Evolutionary conservation across 2,888 invertebrate genomes (phyloP).

Genomic region (Acleris emargana): DNA sequence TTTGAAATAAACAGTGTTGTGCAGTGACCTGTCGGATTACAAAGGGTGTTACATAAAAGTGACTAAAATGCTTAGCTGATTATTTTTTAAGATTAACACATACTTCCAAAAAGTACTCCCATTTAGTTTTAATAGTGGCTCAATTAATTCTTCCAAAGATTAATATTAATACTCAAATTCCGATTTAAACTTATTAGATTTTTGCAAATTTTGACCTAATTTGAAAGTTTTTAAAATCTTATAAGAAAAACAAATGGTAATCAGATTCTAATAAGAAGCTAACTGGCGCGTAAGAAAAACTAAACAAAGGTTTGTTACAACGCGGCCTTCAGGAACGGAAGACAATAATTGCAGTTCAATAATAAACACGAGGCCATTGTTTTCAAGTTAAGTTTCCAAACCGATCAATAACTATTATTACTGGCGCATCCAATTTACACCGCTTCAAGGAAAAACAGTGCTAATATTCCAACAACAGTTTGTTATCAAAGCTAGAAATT

Average conservation of each 20-base stretch:
- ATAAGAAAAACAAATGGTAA: slow-evolving; percentile 4
- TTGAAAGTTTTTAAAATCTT: background rate
- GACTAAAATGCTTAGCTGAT: slow-evolving; percentile 38
- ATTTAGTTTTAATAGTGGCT: slow-evolving; percentile 30
- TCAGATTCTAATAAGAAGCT: slow-evolving; percentile 1
- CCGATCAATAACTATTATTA: slow-evolving; percentile 25
- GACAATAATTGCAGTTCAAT: slow-evolving; percentile 32
- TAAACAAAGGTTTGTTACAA: slow-evolving; percentile 26
- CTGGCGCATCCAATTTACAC: slow-evolving; percentile 18
- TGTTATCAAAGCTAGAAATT: background rate
- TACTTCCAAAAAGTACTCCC: slow-evolving; percentile 57
- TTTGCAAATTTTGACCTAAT: slow-evolving; percentile 1
- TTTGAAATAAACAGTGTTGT: slow-evolving; percentile 51
- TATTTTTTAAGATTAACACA: slow-evolving; percentile 27
- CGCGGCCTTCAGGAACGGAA: slow-evolving; percentile 34
- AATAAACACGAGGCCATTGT: slow-evolving; percentile 33
- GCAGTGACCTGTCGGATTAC: slow-evolving; percentile 62
- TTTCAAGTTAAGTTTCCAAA: slow-evolving; percentile 36
- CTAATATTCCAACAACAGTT: background rate
- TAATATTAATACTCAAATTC: slow-evolving; percentile 22
- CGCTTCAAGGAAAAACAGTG: background rate
- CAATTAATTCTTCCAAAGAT: slow-evolving; percentile 35
- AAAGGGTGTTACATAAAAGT: slow-evolving; percentile 42
- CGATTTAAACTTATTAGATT: background rate
- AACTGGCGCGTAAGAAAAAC: slow-evolving; percentile 14